phyloP scores from a whole-genome alignment of 64 coral and sea anemone species.

The Montipora efflorescens region DNA sequence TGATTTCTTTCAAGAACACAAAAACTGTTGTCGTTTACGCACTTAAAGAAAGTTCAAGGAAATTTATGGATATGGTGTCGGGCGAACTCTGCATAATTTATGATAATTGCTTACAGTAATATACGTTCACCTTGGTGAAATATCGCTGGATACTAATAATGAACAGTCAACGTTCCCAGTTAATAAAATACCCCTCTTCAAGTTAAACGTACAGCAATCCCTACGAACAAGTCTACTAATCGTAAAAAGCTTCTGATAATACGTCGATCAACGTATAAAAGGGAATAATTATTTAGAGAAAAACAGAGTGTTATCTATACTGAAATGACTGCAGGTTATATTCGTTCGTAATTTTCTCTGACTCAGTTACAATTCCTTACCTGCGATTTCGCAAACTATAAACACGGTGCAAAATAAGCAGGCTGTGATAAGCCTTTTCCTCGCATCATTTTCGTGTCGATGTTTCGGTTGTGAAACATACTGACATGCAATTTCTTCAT shows the following conservation, averaged over 20 bases:
- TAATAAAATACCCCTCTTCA: neutral
- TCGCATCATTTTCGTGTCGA: conserved; percentile 44
- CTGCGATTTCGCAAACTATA: conserved; percentile 65
- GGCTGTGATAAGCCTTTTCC: conserved; percentile 33
- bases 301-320: too few species aligned
- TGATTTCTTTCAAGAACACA: too few species aligned
- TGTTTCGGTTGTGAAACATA: neutral
- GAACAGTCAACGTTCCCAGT: neutral
- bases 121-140: too few species aligned
- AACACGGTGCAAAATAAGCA: conserved; percentile 55
- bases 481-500: conserved; percentile 44
- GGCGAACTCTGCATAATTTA: too few species aligned
- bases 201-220: too few species aligned
- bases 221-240: too few species aligned
- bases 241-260: neutral
- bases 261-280: neutral
- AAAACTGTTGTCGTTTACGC: too few species aligned
- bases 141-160: neutral
- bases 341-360: neutral
- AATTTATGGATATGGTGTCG: too few species aligned
- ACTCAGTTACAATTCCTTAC: conserved; percentile 13
- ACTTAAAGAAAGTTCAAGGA: too few species aligned
- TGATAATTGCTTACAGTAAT: too few species aligned
- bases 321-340: too few species aligned
- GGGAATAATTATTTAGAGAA: neutral